Base-by-base conservation (phyloP, 92 coral and sea anemone genomes). In the Porites rus region DNA sequence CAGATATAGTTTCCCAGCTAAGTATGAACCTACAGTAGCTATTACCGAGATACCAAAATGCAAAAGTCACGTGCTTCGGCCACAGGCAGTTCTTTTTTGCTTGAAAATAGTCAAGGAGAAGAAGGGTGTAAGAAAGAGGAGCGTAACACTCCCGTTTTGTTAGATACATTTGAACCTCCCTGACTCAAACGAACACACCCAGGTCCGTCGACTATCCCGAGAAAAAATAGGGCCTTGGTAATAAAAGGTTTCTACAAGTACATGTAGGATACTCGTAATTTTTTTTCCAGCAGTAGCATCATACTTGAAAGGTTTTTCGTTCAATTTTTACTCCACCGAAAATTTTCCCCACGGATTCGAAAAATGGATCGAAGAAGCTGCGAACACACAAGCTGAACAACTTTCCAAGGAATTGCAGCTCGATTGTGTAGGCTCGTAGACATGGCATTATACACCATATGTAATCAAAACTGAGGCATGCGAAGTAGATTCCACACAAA, bases 381-480 rank as follows among this genome's bases (percentile, higher is more conserved):
- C 77, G 79, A 7, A 91, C 77, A 61, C 89, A 66, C 71, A 91
- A 74, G 6, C 93, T 82, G 19, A 91, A 91, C 67, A 94, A 79
- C 77, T 94, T 92, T 75, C 97, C 97, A 76, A 91, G 63, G 20
- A 93, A 94, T 69, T 94, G 92, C 74, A 94, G 81, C 82, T 92
- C 90, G 16, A 94, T 91, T 38, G 89, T 78, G 62, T 89, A 94
- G 21, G 91, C 95, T 52, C 92, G 56, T 16, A 92, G 77, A 16
- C 97, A 94, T 1, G 97, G 97, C 93, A 89, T 94, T 18, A 91
- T 86, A 52, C 97, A 94, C 97, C 97, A 94, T 79, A 94, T 71
- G 88, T 94, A 94, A 51, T 94, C 91, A 75, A 91, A 94, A 75
- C 97, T 89, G 52, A 94, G 92, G 58, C 94, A 94, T 10, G 97